A percentile compares a stretch with the other conserved stretches of the same genome.
These are phyloP conservation scores for Octopus bimaculoides DNA, from an alignment of 1,140 invertebrate genomes.

Conservation along the genomic window DNA sequence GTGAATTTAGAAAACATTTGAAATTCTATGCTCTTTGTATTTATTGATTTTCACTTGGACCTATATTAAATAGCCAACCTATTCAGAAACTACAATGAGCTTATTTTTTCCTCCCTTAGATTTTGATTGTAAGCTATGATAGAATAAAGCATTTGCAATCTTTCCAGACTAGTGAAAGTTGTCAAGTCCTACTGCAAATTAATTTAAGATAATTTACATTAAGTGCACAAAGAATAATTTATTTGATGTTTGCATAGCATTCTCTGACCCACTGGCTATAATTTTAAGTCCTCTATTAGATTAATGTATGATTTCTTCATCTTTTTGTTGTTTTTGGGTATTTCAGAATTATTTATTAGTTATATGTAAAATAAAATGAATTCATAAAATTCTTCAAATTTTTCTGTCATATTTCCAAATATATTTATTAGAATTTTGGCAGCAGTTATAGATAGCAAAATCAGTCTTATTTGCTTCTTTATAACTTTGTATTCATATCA, in stretches of 20 bases:
- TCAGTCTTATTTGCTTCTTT: neutral
- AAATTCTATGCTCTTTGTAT: too few relatives aligned
- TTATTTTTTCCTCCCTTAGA: too few relatives aligned
- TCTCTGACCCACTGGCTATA: constrained; percentile 5
- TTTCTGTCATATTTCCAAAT: constrained; percentile 3
- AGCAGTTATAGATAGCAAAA: neutral
- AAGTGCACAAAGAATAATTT: constrained; percentile 6
- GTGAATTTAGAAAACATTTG: too few relatives aligned
- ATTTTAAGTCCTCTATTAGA: neutral
- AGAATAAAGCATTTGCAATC: too few relatives aligned
- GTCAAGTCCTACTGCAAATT: constrained; percentile 1
- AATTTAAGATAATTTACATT: constrained; percentile 10
- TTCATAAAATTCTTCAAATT: constrained; percentile 10
- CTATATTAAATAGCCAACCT: too few relatives aligned
- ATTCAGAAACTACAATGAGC: too few relatives aligned
- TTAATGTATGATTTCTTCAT: neutral
- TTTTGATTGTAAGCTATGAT: too few relatives aligned
- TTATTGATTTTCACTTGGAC: too few relatives aligned
- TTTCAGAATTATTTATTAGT: constrained; percentile 6
- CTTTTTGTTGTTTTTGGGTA: neutral
- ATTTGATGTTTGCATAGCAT: constrained; percentile 3
- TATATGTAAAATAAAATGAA: constrained; percentile 10
- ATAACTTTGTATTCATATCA: neutral
- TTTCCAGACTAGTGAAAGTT: neutral
- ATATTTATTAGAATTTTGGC: neutral